Evolutionary conservation across 2,113 vertebrate species (phyloP).

Genomic region (Callopanchax toddi): DNA sequence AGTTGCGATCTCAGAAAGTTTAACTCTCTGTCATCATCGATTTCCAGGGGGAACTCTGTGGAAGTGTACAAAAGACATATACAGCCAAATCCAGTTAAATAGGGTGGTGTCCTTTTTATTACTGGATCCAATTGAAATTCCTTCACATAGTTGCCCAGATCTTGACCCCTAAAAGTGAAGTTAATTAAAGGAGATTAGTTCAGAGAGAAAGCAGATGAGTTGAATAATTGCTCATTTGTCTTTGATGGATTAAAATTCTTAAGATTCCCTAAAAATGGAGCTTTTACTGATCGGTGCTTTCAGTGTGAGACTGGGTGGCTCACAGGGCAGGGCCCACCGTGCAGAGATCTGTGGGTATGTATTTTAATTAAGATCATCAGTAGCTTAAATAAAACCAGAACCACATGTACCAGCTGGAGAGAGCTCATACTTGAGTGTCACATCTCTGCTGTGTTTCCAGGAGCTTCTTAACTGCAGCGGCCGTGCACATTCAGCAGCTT

Average conservation of each 20-base stretch:
- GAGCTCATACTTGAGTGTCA: background rate
- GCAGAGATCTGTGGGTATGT: background rate
- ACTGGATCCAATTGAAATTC: background rate
- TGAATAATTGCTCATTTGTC: conserved; percentile 30
- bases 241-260: conserved; percentile 29
- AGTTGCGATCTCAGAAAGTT: no score
- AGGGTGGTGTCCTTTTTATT: background rate
- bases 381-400: background rate
- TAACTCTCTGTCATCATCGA: no score
- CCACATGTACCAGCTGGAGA: background rate
- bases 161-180: conserved; percentile 29
- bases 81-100: background rate
- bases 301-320: background rate
- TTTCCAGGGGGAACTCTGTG: no score
- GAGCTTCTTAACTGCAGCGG: conserved; percentile 1
- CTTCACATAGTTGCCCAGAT: conserved; percentile 16
- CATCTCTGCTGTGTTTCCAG: conserved; percentile 5
- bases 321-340: background rate
- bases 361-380: background rate
- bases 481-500: conserved; percentile 5
- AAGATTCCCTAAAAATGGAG: conserved; percentile 1
- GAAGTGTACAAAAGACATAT: no score
- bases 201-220: conserved; percentile 14
- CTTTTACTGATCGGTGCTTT: conserved; percentile 8
- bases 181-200: conserved; percentile 46